These are phyloP conservation scores for Periparus ater DNA, from an alignment of 2,797 vertebrate genomes.

Conservation along the genomic window DNA sequence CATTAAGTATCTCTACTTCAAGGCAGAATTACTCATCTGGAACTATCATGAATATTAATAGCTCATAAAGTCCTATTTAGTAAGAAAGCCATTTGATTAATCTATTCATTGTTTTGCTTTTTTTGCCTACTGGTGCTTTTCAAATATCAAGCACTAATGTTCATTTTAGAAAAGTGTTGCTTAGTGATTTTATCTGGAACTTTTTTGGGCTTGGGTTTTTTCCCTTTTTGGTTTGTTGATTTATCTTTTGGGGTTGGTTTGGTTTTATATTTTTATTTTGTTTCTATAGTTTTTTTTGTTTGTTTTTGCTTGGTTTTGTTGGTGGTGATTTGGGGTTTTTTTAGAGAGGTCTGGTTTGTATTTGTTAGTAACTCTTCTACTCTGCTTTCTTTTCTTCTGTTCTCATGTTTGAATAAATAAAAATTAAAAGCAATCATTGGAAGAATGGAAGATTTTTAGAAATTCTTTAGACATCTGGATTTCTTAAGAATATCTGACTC, in stretches of 20 bases:
- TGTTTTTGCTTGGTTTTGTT: neutral
- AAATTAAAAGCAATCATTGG: neutral
- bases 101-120: neutral
- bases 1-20: neutral
- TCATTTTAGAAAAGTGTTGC: neutral
- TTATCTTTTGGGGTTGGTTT: neutral
- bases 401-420: neutral
- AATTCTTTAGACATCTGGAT: neutral
- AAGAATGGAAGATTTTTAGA: neutral
- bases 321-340: neutral
- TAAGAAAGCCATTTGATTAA: neutral
- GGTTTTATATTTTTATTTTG: neutral
- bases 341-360: neutral
- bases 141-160: neutral
- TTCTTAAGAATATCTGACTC: neutral
- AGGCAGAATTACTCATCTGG: neutral
- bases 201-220: neutral
- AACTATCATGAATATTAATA: neutral
- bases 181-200: neutral
- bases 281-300: neutral
- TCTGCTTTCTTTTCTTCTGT: neutral
- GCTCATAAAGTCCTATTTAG: neutral
- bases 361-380: neutral
- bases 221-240: neutral
- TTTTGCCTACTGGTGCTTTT: neutral